Evolutionary conservation across 2,888 invertebrate genomes (phyloP).

Genomic region (Pristionchus fissidentatus): DNA sequence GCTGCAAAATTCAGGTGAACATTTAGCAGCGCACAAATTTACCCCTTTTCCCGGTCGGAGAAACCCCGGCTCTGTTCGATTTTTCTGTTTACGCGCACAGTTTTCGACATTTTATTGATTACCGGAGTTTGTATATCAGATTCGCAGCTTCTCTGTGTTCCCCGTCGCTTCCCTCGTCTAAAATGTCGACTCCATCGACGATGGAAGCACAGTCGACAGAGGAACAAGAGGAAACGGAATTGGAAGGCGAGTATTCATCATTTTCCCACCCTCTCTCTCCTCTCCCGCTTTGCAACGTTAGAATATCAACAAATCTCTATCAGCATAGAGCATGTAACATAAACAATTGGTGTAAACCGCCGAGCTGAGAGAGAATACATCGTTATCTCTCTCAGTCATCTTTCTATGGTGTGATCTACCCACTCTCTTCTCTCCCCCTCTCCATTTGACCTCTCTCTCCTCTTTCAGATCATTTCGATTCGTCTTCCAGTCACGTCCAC

Average conservation of each 20-base stretch:
- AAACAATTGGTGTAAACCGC: not conserved
- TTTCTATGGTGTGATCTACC: constrained; percentile 29
- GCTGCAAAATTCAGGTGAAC: constrained; percentile 1
- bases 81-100: not conserved
- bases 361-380: not conserved
- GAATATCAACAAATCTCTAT: not conserved
- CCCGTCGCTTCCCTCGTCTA: not conserved
- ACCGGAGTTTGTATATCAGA: not conserved
- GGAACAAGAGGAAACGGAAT: constrained; percentile 18
- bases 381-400: constrained; percentile 15
- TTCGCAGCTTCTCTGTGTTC: not conserved
- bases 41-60: not conserved
- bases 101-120: constrained; percentile 10
- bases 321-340: not conserved
- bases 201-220: not conserved
- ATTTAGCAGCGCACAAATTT: not conserved
- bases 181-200: constrained; percentile 14
- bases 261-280: not conserved
- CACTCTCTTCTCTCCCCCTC: not conserved
- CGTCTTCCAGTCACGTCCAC: constrained; percentile 29
- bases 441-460: constrained; percentile 2
- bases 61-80: not conserved
- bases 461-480: constrained; percentile 12
- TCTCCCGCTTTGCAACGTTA: constrained; percentile 18
- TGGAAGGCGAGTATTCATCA: not conserved